Percentiles rank a stretch among this genome's conserved stretches.
Conservation (phyloP, 2,888 invertebrate genomes). For the Lampropteryx suffumata region DNA sequence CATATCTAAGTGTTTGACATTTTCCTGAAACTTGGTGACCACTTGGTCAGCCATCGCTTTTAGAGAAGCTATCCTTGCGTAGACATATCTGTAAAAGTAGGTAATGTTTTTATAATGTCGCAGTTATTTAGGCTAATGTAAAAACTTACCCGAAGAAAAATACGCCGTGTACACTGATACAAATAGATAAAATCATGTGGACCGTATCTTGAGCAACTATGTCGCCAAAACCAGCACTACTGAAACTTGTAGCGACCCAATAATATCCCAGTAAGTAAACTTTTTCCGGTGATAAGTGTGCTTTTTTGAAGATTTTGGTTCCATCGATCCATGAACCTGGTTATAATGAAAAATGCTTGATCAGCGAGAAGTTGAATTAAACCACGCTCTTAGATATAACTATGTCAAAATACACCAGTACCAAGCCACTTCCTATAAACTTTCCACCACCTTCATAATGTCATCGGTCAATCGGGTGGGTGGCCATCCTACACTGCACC, state of each 20-base stretch:
- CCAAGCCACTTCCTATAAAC: neutral
- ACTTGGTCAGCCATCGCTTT: conserved; percentile 77
- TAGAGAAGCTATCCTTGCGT: conserved; percentile 72
- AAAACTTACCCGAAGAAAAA: conserved; percentile 72
- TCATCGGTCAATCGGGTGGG: conserved; percentile 16
- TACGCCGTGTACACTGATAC: conserved; percentile 69
- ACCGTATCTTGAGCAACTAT: conserved; percentile 67
- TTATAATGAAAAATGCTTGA: neutral
- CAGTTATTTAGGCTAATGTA: neutral
- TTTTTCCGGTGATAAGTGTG: conserved; percentile 55
- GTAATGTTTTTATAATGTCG: neutral
- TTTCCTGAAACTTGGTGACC: conserved; percentile 71
- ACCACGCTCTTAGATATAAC: neutral
- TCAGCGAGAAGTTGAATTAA: too few species aligned
- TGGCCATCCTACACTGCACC: conserved; percentile 11
- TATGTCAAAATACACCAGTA: too few species aligned
- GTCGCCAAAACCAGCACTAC: conserved; percentile 77
- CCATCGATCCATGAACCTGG: conserved; percentile 72
- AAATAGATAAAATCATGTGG: conserved; percentile 69
- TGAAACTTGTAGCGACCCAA: conserved; percentile 73
- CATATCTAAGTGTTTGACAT: conserved; percentile 69
- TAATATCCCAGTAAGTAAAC: conserved; percentile 74
- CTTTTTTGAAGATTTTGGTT: conserved; percentile 48
- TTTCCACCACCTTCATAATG: conserved; percentile 8
- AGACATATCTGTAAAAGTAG: conserved; percentile 66